Percentiles rank a stretch among this genome's conserved stretches.
Conservation (phyloP, 1,140 invertebrate genomes). For the Brachionus plicatilis region DNA sequence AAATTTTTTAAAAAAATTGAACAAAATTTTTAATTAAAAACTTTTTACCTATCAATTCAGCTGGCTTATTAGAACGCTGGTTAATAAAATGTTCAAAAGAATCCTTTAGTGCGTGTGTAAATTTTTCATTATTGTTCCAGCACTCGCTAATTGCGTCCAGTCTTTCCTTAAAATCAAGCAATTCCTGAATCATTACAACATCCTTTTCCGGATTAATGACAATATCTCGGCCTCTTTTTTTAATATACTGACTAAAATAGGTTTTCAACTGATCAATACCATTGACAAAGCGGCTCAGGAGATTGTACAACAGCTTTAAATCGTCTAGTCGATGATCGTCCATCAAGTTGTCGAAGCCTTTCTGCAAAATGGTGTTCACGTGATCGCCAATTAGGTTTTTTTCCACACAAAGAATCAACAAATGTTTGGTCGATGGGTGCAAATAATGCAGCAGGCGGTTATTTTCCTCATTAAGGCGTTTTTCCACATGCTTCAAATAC, state of each 20-base stretch:
- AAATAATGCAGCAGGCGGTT: conserved; percentile 94
- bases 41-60: conserved; percentile 69
- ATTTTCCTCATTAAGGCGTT: conserved; percentile 91
- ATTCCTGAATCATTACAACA: conserved; percentile 74
- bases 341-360: conserved; percentile 95
- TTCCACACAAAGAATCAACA: conserved; percentile 68
- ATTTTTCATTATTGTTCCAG: conserved; percentile 74
- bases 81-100: conserved; percentile 99
- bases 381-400: conserved; percentile 93
- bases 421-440: conserved; percentile 87
- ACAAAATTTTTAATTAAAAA: neutral
- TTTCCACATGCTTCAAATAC: conserved; percentile 97
- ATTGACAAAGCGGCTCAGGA: conserved; percentile 80
- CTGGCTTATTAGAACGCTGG: conserved; percentile 87
- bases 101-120: conserved; percentile 91
- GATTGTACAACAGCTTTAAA: conserved; percentile 93
- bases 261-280: conserved; percentile 88
- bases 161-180: conserved; percentile 91
- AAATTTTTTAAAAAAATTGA: neutral
- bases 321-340: conserved; percentile 90
- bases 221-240: conserved; percentile 86
- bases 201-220: conserved; percentile 77
- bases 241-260: conserved; percentile 84
- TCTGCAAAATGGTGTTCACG: conserved; percentile 99
- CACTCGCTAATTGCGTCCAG: conserved; percentile 97